Evolutionary conservation across 2,797 vertebrate species (phyloP), one percentile per base, ranked within the genome.

Genomic region (Martes flavigula): DNA sequence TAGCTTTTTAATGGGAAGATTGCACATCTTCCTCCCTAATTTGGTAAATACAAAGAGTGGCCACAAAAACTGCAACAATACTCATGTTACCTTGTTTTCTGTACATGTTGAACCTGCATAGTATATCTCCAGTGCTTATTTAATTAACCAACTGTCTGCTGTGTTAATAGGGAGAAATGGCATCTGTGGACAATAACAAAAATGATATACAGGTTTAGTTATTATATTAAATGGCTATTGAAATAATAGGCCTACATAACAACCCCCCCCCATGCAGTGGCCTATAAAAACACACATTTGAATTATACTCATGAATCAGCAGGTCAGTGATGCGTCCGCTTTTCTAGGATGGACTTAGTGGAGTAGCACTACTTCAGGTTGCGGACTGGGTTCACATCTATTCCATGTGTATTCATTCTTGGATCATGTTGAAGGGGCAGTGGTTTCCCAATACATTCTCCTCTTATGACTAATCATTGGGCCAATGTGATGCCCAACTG

Each of bases 1-100:
- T 89, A 91, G 90, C 9, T 79, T 96, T 98, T 96, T 95, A 92
- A 96, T 87, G 77, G 86, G 84, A 96, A 98, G 92, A 91, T 83
- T 89, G 51, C 78, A 96, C 1, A 5, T 97, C 97, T 98, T 98
- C 96, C 97, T 98, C 95, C 9, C 82, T 40, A 87, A 87, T 38
- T 81, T 85, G 27, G 92, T 96, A 97, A 98, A 97, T 84, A 86
- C 32, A 97, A 77, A 97, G 96, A 90, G 90, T 81, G 96, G 75
- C 88, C 94, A 10, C 8, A 43, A 98, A 84, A 96, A 96, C 78
- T 1, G 1, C 60, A 87, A 79, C 90, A 90, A n/a, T 32, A 72
- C 88, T 86, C 89, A 43, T 77, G 30, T 72, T 51, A 14, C 68
- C 17, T 84, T 86, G 21, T 66, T 79, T 84, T 82, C 23, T 18